phyloP scores from a whole-genome alignment of 2,113 vertebrate genomes.

The Myiozetetes cayanensis region DNA sequence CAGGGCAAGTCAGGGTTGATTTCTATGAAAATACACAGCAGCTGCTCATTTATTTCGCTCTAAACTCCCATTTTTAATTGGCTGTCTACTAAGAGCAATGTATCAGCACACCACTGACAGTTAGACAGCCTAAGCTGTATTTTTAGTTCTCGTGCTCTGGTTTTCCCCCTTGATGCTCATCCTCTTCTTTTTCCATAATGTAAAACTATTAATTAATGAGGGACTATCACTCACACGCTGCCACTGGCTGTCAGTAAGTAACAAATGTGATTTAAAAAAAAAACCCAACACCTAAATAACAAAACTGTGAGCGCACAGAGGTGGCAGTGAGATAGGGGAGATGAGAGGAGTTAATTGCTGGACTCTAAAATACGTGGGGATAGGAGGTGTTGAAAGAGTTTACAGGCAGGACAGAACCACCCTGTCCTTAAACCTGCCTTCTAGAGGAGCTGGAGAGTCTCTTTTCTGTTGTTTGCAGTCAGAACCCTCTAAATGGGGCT shows the following conservation, averaged over 20 bases:
- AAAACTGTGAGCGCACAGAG: neutral
- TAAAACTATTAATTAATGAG: slow-evolving; percentile 54
- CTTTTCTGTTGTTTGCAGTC: neutral
- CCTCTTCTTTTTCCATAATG: neutral
- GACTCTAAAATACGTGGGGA: neutral
- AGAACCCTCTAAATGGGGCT: neutral
- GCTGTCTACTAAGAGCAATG: neutral
- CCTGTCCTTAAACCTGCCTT: neutral
- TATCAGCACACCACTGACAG: neutral
- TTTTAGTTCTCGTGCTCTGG: neutral
- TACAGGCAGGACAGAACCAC: neutral
- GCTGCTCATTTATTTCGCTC: neutral
- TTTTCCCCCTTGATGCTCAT: neutral
- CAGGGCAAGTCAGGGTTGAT: neutral
- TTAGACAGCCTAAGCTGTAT: neutral
- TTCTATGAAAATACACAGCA: neutral
- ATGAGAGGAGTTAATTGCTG: slow-evolving; percentile 10
- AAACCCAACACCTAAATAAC: neutral
- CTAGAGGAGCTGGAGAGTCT: neutral
- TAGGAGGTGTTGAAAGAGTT: neutral
- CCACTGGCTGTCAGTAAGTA: neutral
- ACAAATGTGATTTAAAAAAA: neutral
- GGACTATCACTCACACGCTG: neutral
- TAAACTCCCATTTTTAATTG: neutral
- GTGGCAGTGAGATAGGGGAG: neutral